Percentiles rank a stretch among this genome's conserved stretches.
These are phyloP conservation scores for Andrena dorsata DNA, from an alignment of 2,888 invertebrate species.

Conservation along the genomic window DNA sequence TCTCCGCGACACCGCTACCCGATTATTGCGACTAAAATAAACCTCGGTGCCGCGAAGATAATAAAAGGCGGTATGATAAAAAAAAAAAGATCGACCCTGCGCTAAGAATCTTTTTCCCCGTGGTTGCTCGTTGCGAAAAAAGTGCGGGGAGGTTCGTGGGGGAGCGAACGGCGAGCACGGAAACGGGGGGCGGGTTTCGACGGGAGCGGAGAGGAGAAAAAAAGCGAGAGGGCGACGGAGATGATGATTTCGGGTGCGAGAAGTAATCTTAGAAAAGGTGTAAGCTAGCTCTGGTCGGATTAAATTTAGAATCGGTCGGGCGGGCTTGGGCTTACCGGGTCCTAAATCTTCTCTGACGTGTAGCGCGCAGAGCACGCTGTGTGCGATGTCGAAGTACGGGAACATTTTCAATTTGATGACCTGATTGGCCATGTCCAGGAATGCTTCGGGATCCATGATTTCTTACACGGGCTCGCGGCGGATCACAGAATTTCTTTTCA, in stretches of 20 bases:
- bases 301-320: constrained; percentile 83
- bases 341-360: constrained; percentile 98
- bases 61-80: too few species aligned
- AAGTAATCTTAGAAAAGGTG: constrained; percentile 61
- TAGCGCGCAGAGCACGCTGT: constrained; percentile 97
- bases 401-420: constrained; percentile 99
- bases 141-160: too few species aligned
- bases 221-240: background rate
- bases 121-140: too few species aligned
- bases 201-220: background rate
- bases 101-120: too few species aligned
- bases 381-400: constrained; percentile 99
- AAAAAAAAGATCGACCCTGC: too few species aligned
- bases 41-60: too few species aligned
- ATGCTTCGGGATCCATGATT: constrained; percentile 96
- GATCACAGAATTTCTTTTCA: constrained; percentile 15
- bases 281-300: constrained; percentile 75
- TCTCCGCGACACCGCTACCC: too few species aligned
- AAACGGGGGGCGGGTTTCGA: background rate
- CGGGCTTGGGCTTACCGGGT: constrained; percentile 89
- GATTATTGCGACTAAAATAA: too few species aligned
- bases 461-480: constrained; percentile 8
- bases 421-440: constrained; percentile 99
- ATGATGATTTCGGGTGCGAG: constrained; percentile 32
- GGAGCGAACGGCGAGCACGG: too few species aligned